Conservation (phyloP, 1,140 invertebrate species). For the Catajapyx aquilonaris region DNA sequence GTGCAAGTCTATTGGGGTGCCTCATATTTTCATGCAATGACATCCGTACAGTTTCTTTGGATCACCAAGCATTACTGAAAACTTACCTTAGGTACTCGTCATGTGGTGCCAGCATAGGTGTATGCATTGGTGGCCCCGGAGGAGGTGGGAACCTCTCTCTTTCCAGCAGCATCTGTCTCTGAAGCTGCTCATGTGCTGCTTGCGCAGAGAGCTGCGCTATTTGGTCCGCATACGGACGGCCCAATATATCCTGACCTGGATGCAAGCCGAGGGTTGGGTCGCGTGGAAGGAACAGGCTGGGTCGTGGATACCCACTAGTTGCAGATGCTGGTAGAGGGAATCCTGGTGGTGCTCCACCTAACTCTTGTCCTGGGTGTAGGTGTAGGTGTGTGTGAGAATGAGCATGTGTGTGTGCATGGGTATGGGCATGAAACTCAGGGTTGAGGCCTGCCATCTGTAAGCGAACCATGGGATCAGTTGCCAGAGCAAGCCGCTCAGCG, state of each 20-base stretch:
- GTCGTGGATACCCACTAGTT: constrained; percentile 35
- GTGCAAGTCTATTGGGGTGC: no score
- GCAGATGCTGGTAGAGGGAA: constrained; percentile 34
- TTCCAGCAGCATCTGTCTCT: constrained; percentile 64
- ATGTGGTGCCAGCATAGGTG: constrained; percentile 41
- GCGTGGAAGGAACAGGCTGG: constrained; percentile 30
- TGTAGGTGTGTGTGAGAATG: constrained; percentile 62
- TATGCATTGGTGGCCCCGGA: constrained; percentile 18
- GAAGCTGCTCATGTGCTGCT: constrained; percentile 61
- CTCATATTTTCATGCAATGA: no score
- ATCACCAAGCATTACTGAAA: no score
- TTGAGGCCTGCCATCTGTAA: constrained; percentile 69
- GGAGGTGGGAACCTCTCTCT: constrained; percentile 45
- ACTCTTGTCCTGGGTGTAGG: constrained; percentile 63
- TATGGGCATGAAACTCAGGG: constrained; percentile 59
- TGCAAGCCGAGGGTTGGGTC: constrained; percentile 28
- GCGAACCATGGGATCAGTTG: constrained; percentile 48
- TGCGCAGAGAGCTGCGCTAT: constrained; percentile 38
- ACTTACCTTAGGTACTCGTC: constrained; percentile 60
- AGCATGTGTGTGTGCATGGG: constrained; percentile 61
- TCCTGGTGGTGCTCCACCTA: constrained; percentile 40
- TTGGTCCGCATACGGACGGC: constrained; percentile 58
- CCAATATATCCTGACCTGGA: constrained; percentile 50
- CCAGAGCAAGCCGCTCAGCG: constrained; percentile 42
- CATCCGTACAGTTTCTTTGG: no score